A percentile compares a stretch with the other conserved stretches of the same genome.
These are phyloP conservation scores for Cinara cedri DNA, from an alignment of 2,888 invertebrate genomes.

Conservation along the genomic window DNA sequence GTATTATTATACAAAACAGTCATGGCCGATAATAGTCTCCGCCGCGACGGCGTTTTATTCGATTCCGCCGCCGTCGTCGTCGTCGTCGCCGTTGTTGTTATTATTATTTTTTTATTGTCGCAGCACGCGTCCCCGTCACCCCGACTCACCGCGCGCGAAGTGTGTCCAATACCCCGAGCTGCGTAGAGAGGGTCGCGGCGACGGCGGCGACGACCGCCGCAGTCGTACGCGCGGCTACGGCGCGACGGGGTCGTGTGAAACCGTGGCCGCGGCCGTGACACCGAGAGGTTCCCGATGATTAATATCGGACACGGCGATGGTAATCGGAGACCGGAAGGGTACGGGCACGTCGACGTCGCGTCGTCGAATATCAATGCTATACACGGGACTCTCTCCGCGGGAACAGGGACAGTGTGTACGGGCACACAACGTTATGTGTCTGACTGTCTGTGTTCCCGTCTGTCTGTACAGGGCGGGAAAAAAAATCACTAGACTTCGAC, in stretches of 20 bases:
- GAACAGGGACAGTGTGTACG: too few relatives aligned
- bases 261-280: constrained; percentile 44
- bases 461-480: too few relatives aligned
- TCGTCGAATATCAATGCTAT: too few relatives aligned
- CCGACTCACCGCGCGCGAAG: too few relatives aligned
- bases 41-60: constrained; percentile 24
- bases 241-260: constrained; percentile 52
- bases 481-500: too few relatives aligned
- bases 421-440: too few relatives aligned
- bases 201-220: not conserved
- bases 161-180: not conserved
- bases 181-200: not conserved
- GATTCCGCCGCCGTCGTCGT: not conserved
- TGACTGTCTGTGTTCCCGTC: not conserved
- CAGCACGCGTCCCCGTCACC: constrained; percentile 45
- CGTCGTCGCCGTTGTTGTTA: constrained; percentile 1
- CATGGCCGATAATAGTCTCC: constrained; percentile 46
- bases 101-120: constrained; percentile 51
- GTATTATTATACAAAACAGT: constrained; percentile 4
- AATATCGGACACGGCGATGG: constrained; percentile 48
- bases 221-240: not conserved
- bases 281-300: constrained; percentile 46
- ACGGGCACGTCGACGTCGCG: constrained; percentile 12
- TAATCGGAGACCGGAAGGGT: constrained; percentile 55
- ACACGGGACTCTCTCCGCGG: not conserved